Evolutionary conservation across 1,140 invertebrate species (phyloP).

Genomic region (Aporrectodea caliginosa): DNA sequence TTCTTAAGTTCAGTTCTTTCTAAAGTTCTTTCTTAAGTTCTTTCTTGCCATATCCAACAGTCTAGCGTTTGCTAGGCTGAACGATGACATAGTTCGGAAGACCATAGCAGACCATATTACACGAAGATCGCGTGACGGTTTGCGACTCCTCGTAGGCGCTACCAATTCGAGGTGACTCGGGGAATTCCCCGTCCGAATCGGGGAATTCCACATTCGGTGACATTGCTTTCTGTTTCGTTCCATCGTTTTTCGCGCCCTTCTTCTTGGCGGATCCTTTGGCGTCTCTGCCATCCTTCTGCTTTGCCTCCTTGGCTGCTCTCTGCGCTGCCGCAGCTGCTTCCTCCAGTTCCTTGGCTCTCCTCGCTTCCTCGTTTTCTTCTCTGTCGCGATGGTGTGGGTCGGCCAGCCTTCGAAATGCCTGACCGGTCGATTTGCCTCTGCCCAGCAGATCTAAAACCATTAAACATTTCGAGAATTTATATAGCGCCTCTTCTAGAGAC

Average conservation of each 20-base stretch:
- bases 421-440: constrained; percentile 48
- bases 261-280: constrained; percentile 8
- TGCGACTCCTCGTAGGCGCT: not conserved
- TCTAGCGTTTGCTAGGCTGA: constrained; percentile 34
- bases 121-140: constrained; percentile 35
- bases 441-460: constrained; percentile 45
- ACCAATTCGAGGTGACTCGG: not conserved
- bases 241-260: not conserved
- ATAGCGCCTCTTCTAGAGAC: too few species aligned
- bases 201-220: not conserved
- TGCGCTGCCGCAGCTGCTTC: constrained; percentile 24
- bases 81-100: constrained; percentile 51
- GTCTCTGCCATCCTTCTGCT: not conserved
- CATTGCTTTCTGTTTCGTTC: not conserved
- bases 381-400: constrained; percentile 39
- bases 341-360: constrained; percentile 33
- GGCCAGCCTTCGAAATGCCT: constrained; percentile 42
- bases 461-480: too few species aligned
- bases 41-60: too few species aligned
- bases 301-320: constrained; percentile 19
- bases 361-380: constrained; percentile 36
- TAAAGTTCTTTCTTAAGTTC: too few species aligned
- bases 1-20: too few species aligned
- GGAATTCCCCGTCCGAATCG: not conserved
- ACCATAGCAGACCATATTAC: constrained; percentile 53